phyloP scores from a whole-genome alignment of 2,888 invertebrate species.

The Gerris lacustris region DNA sequence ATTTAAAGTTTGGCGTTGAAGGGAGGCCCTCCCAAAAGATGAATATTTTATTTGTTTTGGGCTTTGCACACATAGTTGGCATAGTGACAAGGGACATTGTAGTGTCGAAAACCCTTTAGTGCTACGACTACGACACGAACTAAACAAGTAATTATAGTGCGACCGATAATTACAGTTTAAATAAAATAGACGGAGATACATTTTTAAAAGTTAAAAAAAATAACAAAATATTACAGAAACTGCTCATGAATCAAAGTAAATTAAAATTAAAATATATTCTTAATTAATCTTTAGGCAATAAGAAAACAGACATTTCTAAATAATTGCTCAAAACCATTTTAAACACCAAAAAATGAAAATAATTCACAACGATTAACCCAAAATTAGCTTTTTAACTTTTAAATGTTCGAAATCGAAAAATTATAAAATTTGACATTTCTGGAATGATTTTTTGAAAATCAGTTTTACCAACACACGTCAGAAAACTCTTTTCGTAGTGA shows the following conservation, averaged over 20 bases:
- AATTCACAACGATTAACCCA: too few relatives aligned
- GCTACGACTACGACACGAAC: not conserved
- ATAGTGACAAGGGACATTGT: slow-evolving; percentile 1
- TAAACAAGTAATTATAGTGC: not conserved
- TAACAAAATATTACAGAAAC: not conserved
- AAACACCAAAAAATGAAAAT: too few relatives aligned
- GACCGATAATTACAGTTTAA: not conserved
- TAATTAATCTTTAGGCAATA: too few relatives aligned
- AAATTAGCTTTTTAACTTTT: too few relatives aligned
- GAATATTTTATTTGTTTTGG: slow-evolving; percentile 5
- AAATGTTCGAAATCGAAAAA: too few relatives aligned
- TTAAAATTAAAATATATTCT: too few relatives aligned
- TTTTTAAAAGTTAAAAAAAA: not conserved
- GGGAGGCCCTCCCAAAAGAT: slow-evolving; percentile 1
- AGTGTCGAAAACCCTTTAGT: not conserved
- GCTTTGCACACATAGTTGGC: slow-evolving; percentile 1
- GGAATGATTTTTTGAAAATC: too few relatives aligned
- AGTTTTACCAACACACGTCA: too few relatives aligned
- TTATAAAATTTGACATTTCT: too few relatives aligned
- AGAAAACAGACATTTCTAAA: too few relatives aligned
- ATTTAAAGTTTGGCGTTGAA: not conserved
- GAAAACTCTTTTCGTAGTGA: too few relatives aligned
- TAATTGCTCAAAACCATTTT: too few relatives aligned
- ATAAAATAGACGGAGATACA: not conserved
- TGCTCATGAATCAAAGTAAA: not conserved